Base-by-base conservation (phyloP, 2,113 vertebrate genomes). In the Callithrix jacchus region DNA sequence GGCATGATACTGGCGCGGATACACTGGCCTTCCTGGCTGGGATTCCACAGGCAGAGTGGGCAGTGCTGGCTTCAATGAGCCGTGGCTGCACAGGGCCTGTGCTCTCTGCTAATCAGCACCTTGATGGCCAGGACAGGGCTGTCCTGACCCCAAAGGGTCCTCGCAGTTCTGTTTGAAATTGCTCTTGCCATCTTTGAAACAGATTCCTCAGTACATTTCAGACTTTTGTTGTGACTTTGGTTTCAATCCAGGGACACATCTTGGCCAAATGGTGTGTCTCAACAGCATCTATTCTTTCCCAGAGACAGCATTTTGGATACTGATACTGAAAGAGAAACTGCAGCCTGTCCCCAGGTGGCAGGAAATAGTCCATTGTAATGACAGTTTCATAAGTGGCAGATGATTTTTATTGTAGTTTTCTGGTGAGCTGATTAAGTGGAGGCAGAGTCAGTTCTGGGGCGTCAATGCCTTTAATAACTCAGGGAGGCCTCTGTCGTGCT, bases 41-140 rank as follows among this genome's bases (percentile, higher is more conserved):
- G 2, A 25, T 12, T 37, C 27, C 30, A 5, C 0, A 1, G 1
- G 0, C 2, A 5, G 17, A n/a, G 16, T 0, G 0, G 0, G 35
- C 5, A 7, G 40, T 58, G 3, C 8, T 0, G 14, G 13, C 40
- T 3, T 35, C 1, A 14, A 37, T 30, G 45, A 74, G n/a, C 13
- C 21, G 32, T 0, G 27, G 32, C 7, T 5, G 2, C 27, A 4
- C 0, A 0, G 42, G 49, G 58, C 42, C 61, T 20, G 12, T 16
- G 7, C 40, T 12, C 56, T 27, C 5, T 0, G 2, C 1, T 12
- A 40, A 8, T 0, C 7, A 1, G 1, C 1, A 11, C 6, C 13
- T 7, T 1, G 13, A 8, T 0, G 14, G n/a, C 18, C 0, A 13
- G 32, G 47, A 56, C 0, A 20, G 2, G 2, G 25, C 73, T n/a